A percentile compares a stretch with the other conserved stretches of the same genome.
These are phyloP conservation scores for Darevskia mixta DNA, from an alignment of 2,797 vertebrate genomes.

Conservation along the genomic window DNA sequence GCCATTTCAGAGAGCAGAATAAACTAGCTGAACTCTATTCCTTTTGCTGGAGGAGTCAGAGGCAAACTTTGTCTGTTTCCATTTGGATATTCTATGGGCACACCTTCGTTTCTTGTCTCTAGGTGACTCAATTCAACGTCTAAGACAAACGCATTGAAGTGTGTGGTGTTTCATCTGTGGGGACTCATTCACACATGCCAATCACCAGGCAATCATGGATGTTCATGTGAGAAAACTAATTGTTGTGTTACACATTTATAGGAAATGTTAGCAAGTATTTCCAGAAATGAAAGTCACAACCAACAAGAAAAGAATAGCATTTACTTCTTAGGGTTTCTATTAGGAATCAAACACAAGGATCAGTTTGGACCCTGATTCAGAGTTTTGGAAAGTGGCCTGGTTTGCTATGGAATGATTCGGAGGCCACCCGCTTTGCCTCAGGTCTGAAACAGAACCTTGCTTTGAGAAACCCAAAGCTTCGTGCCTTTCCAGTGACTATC, in stretches of 20 bases:
- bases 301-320: background rate
- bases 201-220: background rate
- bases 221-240: background rate
- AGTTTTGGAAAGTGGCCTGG: background rate
- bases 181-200: background rate
- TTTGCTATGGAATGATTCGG: too few species aligned
- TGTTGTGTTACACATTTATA: background rate
- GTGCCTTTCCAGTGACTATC: too few species aligned
- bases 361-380: background rate
- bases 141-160: background rate
- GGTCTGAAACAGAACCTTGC: too few species aligned
- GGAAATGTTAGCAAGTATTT: background rate
- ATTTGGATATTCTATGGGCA: background rate
- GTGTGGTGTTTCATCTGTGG: background rate
- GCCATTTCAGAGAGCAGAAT: slow-evolving; percentile 17
- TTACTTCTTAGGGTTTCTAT: background rate
- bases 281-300: background rate
- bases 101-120: background rate
- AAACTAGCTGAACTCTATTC: slow-evolving; percentile 34
- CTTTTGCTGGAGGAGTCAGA: background rate
- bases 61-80: background rate
- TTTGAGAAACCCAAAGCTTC: too few species aligned
- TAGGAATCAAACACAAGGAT: too few species aligned
- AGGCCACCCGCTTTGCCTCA: too few species aligned
- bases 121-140: background rate